Conservation (phyloP, 1,140 invertebrate genomes). For the Subanguina moxae region DNA sequence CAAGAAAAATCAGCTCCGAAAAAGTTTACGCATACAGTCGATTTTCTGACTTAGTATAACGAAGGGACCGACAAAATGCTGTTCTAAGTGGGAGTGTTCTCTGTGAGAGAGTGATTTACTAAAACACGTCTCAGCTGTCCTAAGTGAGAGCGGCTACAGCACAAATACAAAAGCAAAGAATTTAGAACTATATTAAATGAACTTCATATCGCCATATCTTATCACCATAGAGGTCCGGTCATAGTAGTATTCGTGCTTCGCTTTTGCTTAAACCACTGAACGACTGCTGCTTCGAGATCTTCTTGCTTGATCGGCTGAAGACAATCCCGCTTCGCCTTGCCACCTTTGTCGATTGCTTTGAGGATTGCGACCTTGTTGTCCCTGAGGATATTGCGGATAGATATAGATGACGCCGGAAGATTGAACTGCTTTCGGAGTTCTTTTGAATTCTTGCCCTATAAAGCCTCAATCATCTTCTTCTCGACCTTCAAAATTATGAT, state of each 20-base stretch:
- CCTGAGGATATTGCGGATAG: background rate
- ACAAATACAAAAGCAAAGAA: too few species aligned
- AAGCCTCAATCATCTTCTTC: background rate
- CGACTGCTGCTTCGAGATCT: background rate
- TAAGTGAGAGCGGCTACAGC: too few species aligned
- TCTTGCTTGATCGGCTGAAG: background rate
- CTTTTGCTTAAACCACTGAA: background rate
- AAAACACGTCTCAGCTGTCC: too few species aligned
- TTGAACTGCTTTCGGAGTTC: background rate
- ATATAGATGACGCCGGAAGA: background rate
- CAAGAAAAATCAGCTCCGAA: too few species aligned
- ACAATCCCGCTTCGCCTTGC: background rate
- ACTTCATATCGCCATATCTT: too few species aligned
- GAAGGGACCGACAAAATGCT: too few species aligned
- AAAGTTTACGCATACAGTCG: too few species aligned
- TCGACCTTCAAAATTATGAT: background rate
- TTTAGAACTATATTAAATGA: too few species aligned
- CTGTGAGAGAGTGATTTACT: too few species aligned
- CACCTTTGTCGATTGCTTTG: background rate
- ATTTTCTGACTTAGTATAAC: too few species aligned
- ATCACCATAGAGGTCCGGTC: background rate
- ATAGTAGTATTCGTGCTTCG: background rate
- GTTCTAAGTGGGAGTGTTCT: too few species aligned
- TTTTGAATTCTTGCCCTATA: background rate
- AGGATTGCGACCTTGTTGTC: background rate